These are phyloP conservation scores for Egretta garzetta DNA, from an alignment of 2,113 vertebrate genomes.

Conservation along the genomic window DNA sequence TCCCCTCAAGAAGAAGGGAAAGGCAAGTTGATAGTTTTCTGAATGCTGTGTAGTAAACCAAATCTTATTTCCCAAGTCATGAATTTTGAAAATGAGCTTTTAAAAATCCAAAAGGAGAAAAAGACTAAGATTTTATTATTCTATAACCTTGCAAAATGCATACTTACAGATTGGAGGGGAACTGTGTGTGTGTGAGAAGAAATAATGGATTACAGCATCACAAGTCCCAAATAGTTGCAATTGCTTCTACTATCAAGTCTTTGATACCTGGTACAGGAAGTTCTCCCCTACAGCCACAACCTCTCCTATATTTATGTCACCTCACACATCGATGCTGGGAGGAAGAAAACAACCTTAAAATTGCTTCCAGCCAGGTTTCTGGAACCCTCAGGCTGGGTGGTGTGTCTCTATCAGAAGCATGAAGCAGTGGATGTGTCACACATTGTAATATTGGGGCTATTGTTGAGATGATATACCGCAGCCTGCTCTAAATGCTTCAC, in stretches of 20 bases:
- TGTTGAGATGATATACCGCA: not conserved
- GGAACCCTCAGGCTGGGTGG: not conserved
- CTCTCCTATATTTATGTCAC: not conserved
- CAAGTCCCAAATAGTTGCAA: not conserved
- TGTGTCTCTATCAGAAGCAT: not conserved
- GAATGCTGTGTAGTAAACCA: not conserved
- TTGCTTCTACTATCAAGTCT: not conserved
- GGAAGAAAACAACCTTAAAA: not conserved
- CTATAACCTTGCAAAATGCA: not conserved
- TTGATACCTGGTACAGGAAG: not conserved
- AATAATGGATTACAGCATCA: not conserved
- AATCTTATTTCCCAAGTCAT: not conserved
- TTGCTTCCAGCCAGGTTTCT: not conserved
- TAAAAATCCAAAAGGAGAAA: not conserved
- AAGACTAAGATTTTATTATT: not conserved
- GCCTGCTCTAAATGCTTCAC: not conserved
- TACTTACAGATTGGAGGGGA: not conserved
- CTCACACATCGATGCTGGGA: not conserved
- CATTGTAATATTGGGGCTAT: not conserved
- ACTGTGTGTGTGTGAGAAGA: not conserved
- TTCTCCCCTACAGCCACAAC: not conserved
- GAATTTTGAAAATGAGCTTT: not conserved
- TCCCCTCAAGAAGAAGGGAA: not conserved
- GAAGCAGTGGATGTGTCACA: not conserved
- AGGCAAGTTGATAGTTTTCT: not conserved